Evolutionary conservation across 2,797 vertebrate species (phyloP), one percentile per base, ranked within the genome.

Genomic region (Ptychobarbus kaznakovi): DNA sequence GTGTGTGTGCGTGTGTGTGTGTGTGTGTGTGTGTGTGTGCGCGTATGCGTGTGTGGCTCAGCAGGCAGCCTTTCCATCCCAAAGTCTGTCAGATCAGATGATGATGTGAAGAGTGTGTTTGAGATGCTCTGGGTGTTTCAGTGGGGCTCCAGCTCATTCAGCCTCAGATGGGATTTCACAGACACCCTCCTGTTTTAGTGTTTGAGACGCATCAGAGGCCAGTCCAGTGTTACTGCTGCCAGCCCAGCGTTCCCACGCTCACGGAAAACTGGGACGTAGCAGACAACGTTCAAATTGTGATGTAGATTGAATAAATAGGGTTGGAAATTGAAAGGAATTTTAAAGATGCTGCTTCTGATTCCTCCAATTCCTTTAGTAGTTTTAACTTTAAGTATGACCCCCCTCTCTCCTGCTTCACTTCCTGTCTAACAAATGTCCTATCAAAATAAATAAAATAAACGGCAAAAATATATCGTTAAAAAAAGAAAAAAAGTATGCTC

Each of bases 21-120:
- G 32, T 32, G 38, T 38, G 38, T 6, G 38, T 38, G 38, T 38
- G 38, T 38, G 38, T 38, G 38, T 40, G 6, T 7, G 38, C n/a
- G 68, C n/a, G 40, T 1, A n/a, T 0, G 44, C 49, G 16, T n/a
- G 32, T 77, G 35, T n/a, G 22, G 35, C 75, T 77, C 75, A 77
- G 75, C 75, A 61, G 35, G 53, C 75, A 77, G 75, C 22, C 13
- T 77, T 77, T 40, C 51, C 12, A 58, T 25, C 75, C 53, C 22
- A 58, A 25, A 58, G 13, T 77, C 35, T 58, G 75, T 77, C 75
- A 77, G 75, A 77, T 77, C 53, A 42, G 51, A 77, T 77, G 20
- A 61, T 25, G 75, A 77, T 61, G 75, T 77, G 53, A 61, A 61
- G 20, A 18, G 35, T 58, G 53, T 77, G 75, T 77, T 38, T 77